Conservation (phyloP, 2,888 invertebrate genomes). For the Yponomeuta cagnagella region DNA sequence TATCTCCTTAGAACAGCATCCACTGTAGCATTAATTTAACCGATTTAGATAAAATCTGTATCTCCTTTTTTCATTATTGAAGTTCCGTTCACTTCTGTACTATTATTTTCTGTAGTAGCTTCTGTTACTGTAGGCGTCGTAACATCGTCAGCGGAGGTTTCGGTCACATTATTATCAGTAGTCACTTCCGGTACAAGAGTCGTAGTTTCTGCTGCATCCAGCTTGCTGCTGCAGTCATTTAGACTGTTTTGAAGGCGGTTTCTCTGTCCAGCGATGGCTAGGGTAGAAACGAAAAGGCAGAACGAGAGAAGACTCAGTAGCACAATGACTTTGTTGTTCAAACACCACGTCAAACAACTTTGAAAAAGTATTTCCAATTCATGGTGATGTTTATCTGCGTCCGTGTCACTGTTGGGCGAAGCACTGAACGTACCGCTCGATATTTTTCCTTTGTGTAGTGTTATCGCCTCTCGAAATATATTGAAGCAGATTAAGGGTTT, state of each 20-base stretch:
- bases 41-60: too few species aligned
- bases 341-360: conserved; percentile 45
- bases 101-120: too few species aligned
- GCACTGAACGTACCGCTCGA: neutral
- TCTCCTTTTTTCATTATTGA: too few species aligned
- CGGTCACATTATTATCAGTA: neutral
- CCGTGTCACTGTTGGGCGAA: neutral
- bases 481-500: neutral
- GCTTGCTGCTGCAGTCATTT: conserved; percentile 23
- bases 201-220: conserved; percentile 3
- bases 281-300: conserved; percentile 54
- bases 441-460: neutral
- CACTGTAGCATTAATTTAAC: too few species aligned
- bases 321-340: conserved; percentile 60
- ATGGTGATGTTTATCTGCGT: conserved; percentile 22
- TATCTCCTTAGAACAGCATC: too few species aligned
- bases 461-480: neutral
- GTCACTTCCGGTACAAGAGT: neutral
- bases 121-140: neutral
- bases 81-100: too few species aligned
- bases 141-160: neutral
- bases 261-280: conserved; percentile 49
- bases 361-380: conserved; percentile 48
- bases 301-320: conserved; percentile 50
- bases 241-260: conserved; percentile 37